Evolutionary conservation across 2,888 invertebrate species (phyloP), one percentile per base, ranked within the genome.

Genomic region (Caenorhabditis uteleia): DNA sequence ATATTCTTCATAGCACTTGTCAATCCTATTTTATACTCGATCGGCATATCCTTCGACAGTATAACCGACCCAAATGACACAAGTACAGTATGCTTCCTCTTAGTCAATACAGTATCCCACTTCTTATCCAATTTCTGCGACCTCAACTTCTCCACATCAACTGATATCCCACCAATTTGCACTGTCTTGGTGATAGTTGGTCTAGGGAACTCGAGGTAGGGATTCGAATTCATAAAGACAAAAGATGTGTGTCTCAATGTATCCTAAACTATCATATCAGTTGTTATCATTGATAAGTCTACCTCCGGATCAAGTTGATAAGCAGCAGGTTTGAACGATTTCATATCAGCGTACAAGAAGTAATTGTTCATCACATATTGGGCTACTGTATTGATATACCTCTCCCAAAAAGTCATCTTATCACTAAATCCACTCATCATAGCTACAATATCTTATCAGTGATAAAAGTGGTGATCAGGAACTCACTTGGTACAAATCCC

Each of bases 1-100:
- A 49, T 29, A 1, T 45, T 40, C 18, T 39, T 27, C 14, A 64
- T 53, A 31, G 53, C 45, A 18, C 40, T 36, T 7, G 51, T 23
- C 14, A 64, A 23, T 21, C 18, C 14, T 21, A 23, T 38, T 36
- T 23, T 47, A 34, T 45, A 60, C 2, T 12, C 12, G 10, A 20
- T 10, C n/a, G 62, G 62, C 62, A 62, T 62, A 14, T 50, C 50
- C 20, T 56, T 51, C 23, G 62, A 62, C 10, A 40, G 42, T 14
- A 56, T 39, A 38, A 62, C 27, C 12, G 62, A 62, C 2, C 62
- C 62, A 26, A 62, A 62, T 3, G 62, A 62, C 29, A 62, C 43
- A 3, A 62, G 38, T n/a, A 62, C 38, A 27, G 34, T 62, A 12
- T 62, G 42, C 31, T 49, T n/a, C 10, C 46, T 21, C 14, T 47